phyloP scores from a whole-genome alignment of 2,888 invertebrate genomes.

The Bruchidius siliquastri region DNA sequence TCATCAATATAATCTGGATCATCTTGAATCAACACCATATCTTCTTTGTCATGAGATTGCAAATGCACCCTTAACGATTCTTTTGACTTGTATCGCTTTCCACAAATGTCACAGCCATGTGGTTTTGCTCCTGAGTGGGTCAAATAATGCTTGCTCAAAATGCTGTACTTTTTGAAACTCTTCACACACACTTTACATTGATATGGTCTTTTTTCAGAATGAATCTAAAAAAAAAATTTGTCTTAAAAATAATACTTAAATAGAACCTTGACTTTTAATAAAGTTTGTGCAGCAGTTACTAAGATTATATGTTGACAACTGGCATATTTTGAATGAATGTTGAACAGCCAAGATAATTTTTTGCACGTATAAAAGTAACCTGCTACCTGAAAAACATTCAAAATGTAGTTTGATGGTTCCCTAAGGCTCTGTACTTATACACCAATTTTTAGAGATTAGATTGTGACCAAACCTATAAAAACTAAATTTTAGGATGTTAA shows the following conservation, averaged over 20 bases:
- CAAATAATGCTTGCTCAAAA: slow-evolving; percentile 24
- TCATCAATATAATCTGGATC: background rate
- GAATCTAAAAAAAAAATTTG: slow-evolving; percentile 3
- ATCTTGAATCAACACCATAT: background rate
- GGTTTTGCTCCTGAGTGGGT: slow-evolving; percentile 19
- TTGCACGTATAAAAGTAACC: too few relatives aligned
- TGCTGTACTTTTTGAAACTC: slow-evolving; percentile 23
- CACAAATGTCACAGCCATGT: slow-evolving; percentile 20
- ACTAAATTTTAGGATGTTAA: too few relatives aligned
- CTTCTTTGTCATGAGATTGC: background rate
- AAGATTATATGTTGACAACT: too few relatives aligned
- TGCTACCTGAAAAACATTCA: too few relatives aligned
- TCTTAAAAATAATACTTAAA: background rate
- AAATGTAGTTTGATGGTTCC: too few relatives aligned
- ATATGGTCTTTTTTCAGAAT: slow-evolving; percentile 24
- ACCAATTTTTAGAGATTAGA: too few relatives aligned
- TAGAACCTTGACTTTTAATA: too few relatives aligned
- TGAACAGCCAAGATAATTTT: too few relatives aligned
- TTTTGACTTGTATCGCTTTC: slow-evolving; percentile 22
- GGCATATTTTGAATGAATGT: too few relatives aligned
- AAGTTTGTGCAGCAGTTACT: too few relatives aligned
- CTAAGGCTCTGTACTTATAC: too few relatives aligned
- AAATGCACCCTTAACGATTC: slow-evolving; percentile 21
- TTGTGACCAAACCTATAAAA: too few relatives aligned
- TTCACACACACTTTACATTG: slow-evolving; percentile 22